Conservation (phyloP, 2,113 vertebrate genomes). For the Eurystomus gularis region DNA sequence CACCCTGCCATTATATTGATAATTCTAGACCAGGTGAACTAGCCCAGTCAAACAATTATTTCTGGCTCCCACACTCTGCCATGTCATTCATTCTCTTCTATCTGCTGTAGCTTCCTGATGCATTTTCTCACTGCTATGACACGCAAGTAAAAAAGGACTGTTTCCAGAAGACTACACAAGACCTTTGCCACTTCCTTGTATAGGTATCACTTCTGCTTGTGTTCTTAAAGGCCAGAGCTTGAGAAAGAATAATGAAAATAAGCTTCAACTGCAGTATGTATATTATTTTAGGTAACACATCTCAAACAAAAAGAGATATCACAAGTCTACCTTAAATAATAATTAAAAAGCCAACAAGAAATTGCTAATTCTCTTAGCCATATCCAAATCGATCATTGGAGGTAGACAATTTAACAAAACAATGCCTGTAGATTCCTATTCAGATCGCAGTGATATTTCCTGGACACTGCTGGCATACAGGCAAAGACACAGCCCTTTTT, state of each 20-base stretch:
- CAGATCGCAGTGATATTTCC: not conserved
- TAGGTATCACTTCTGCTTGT: not conserved
- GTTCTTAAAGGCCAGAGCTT: not conserved
- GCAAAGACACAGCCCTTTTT: not conserved
- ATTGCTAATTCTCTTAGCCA: not conserved
- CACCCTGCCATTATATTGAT: not conserved
- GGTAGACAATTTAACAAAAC: not conserved
- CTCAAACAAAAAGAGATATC: not conserved
- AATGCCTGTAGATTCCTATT: not conserved
- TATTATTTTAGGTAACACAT: not conserved
- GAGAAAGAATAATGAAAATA: not conserved
- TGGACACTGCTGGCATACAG: not conserved
- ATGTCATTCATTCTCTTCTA: not conserved
- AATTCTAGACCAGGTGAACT: not conserved
- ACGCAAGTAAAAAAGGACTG: not conserved
- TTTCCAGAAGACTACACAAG: conserved; percentile 17
- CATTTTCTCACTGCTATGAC: not conserved
- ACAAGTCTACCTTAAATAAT: not conserved
- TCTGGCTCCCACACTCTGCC: not conserved
- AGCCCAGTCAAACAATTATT: not conserved
- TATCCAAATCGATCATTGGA: not conserved
- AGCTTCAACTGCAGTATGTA: not conserved
- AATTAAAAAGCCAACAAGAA: not conserved
- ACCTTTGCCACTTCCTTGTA: not conserved
- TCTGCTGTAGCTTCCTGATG: not conserved